Conservation (phyloP, 30 jellyfish, hydroid and myxozoan species). For the Nemopilema nomurai region DNA sequence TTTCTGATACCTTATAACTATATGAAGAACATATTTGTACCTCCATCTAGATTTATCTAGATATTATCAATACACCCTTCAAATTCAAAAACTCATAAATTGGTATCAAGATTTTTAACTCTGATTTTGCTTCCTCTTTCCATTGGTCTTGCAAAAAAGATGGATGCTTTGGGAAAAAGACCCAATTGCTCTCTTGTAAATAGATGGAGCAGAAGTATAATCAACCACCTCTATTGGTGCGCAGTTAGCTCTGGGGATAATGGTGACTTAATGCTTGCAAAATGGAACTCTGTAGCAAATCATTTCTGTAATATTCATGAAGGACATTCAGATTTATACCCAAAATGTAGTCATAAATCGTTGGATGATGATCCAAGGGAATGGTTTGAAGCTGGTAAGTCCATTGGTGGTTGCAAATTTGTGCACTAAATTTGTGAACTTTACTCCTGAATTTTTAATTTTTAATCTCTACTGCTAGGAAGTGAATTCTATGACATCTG, state of each 20-base stretch:
- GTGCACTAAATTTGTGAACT: neutral
- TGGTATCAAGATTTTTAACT: conserved; percentile 5
- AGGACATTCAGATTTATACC: conserved; percentile 21
- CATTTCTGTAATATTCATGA: conserved; percentile 13
- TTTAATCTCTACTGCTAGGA: neutral
- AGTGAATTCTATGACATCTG: conserved; percentile 16
- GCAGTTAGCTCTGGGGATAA: conserved; percentile 17
- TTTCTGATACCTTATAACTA: neutral
- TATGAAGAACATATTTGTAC: neutral
- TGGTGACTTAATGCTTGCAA: conserved; percentile 19
- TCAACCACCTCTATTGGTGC: conserved; percentile 24
- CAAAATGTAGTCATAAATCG: conserved; percentile 9
- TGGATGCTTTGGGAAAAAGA: conserved; percentile 30
- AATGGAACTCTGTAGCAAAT: conserved; percentile 33
- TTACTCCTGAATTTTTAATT: conserved; percentile 4
- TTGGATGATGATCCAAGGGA: conserved; percentile 32
- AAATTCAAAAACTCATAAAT: neutral
- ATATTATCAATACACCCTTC: neutral
- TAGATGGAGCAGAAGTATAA: conserved; percentile 20
- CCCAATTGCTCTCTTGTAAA: conserved; percentile 19
- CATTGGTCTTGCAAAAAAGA: conserved; percentile 30
- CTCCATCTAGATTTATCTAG: neutral
- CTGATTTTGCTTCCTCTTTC: conserved; percentile 1
- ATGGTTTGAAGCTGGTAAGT: conserved; percentile 26
- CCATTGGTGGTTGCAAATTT: neutral